A percentile compares a stretch with the other conserved stretches of the same genome.
Evolutionary conservation across 2,888 invertebrate genomes (phyloP).

Genomic region (Drosophila suboccidentalis): DNA sequence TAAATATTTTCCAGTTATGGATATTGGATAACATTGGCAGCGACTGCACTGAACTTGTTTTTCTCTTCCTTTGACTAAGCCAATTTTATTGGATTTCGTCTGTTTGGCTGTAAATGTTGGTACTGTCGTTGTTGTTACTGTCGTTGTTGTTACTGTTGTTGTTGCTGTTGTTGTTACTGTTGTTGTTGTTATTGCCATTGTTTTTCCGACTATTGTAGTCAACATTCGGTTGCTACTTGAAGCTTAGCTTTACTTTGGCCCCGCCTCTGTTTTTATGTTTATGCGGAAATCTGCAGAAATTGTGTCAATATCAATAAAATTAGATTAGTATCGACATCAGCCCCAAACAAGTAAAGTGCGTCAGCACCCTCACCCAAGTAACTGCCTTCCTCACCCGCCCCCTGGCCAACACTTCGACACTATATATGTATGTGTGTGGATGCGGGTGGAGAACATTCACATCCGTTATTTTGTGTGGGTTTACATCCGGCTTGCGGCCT

Average conservation of each 20-base stretch:
- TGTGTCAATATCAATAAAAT: constrained; percentile 85
- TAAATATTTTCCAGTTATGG: background rate
- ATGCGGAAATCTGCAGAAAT: constrained; percentile 85
- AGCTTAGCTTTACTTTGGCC: constrained; percentile 31
- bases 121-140: constrained; percentile 22
- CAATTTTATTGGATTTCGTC: constrained; percentile 69
- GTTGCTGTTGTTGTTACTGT: constrained; percentile 25
- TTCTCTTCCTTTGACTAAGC: constrained; percentile 12
- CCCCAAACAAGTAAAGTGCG: constrained; percentile 60
- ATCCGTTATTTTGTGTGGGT: constrained; percentile 39
- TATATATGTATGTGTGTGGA: background rate
- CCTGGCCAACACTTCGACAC: constrained; percentile 1
- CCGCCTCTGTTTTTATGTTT: constrained; percentile 80
- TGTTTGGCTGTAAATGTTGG: constrained; percentile 42
- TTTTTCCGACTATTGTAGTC: constrained; percentile 27
- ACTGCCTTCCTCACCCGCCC: background rate
- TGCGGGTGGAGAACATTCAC: constrained; percentile 32
- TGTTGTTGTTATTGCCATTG: constrained; percentile 25
- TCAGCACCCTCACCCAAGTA: constrained; percentile 48
- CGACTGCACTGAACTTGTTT: constrained; percentile 53
- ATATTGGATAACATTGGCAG: constrained; percentile 35
- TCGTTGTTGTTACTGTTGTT: constrained; percentile 30
- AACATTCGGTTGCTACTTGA: constrained; percentile 36
- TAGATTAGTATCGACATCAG: constrained; percentile 84
- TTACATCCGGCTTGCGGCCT: constrained; percentile 59